Evolutionary conservation across 2,888 invertebrate genomes (phyloP), one percentile per base, ranked within the genome.

Genomic region (Gari tellinella): DNA sequence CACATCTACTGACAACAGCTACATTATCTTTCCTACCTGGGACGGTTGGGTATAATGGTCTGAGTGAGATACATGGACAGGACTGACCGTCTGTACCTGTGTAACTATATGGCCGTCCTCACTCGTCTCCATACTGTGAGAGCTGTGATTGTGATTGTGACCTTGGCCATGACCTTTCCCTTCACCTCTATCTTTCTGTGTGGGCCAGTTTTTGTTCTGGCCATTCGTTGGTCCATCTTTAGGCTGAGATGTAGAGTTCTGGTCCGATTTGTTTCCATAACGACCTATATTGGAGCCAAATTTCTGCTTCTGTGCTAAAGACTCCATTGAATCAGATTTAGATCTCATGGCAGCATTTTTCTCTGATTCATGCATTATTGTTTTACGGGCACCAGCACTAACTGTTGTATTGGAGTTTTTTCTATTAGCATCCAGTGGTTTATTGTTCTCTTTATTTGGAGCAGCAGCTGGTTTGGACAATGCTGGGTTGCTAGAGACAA

Each of bases 1-100:
- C 31, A 31, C 31, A 31, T 4, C 31, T 31, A 31, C 31, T 31
- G 31, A 7, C 31, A 7, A 31, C 31, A 31, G 10, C 31, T 31
- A 31, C 31, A 10, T 7, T 10, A 31, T 31, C 31, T 31, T 4
- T 31, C 31, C 31, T 31, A 31, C 31, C 31, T 31, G 31, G 10
- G 31, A 31, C 10, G 10, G 10, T 10, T 31, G 31, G 10, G 31
- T 10, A 31, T 31, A 7, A 31, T 10, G 31, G 31, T 31, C 31
- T 31, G 31, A 31, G 5, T 31, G 31, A 31, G 31, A 4, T 31
- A 31, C 45, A 15, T 21, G 63, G 38, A 75, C 65, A 17, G 73
- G 75, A 48, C 80, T 73, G 7, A 77, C 79, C 38, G 72, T 79
- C 55, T 83, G 75, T 63, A 83, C 79, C 72, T 83, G 82, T 5